A percentile compares a stretch with the other conserved stretches of the same genome.
Conservation (phyloP, 2,797 vertebrate species). For the Danionella dracula region DNA sequence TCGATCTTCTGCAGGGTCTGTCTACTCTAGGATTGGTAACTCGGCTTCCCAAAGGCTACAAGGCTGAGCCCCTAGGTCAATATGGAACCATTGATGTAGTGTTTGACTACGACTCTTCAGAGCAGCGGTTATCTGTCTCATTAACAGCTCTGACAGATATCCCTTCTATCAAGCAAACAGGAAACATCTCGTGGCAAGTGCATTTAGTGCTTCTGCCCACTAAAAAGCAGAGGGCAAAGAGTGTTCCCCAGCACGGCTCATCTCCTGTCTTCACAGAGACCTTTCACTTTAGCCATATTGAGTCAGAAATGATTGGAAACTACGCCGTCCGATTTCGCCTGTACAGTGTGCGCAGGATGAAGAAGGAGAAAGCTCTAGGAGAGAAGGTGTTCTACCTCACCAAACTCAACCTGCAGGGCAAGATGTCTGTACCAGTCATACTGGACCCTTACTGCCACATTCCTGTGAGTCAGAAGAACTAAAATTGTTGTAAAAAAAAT, state of each 20-base stretch:
- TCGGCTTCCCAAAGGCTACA: constrained; percentile 87
- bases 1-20: constrained; percentile 71
- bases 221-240: constrained; percentile 94
- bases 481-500: no score
- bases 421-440: constrained; percentile 89
- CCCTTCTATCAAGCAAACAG: constrained; percentile 79
- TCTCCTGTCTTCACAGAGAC: constrained; percentile 93
- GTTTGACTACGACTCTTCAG: constrained; percentile 89
- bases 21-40: constrained; percentile 87
- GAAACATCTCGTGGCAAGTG: constrained; percentile 93
- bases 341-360: constrained; percentile 89
- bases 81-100: constrained; percentile 92
- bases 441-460: constrained; percentile 86
- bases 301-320: constrained; percentile 95
- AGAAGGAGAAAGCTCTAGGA: constrained; percentile 93
- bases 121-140: constrained; percentile 88
- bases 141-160: constrained; percentile 92
- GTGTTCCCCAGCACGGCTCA: constrained; percentile 84
- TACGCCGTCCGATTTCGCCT: constrained; percentile 91
- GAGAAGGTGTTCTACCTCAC: constrained; percentile 98
- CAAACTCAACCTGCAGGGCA: constrained; percentile 96
- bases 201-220: constrained; percentile 93
- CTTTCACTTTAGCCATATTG: constrained; percentile 89
- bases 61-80: constrained; percentile 84
- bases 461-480: constrained; percentile 80